phyloP scores from a whole-genome alignment of 2,888 invertebrate species.

The Agrotis clavis region DNA sequence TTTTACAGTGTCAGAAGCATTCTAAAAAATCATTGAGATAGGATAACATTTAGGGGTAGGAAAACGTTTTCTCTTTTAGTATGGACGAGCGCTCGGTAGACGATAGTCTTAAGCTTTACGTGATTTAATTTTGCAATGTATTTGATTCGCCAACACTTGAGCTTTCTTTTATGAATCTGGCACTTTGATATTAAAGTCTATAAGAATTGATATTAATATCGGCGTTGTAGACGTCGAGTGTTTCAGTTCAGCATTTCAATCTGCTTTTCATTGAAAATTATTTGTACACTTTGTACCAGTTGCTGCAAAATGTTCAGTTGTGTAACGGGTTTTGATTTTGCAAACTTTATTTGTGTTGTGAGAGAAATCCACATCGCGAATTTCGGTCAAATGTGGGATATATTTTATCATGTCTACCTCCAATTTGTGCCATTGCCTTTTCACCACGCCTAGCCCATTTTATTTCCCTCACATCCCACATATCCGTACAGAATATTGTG shows the following conservation, averaged over 20 bases:
- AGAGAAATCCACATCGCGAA: background rate
- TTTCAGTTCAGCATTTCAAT: conserved; percentile 33
- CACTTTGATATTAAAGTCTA: conserved; percentile 50
- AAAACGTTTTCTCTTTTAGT: too few relatives aligned
- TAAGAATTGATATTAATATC: conserved; percentile 54
- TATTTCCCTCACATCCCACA: conserved; percentile 49
- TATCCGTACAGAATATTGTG: conserved; percentile 59
- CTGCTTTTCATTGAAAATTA: conserved; percentile 30
- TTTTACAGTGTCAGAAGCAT: too few relatives aligned
- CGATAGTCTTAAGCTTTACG: conserved; percentile 56
- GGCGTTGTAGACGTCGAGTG: conserved; percentile 21
- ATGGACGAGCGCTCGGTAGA: too few relatives aligned
- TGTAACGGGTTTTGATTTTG: conserved; percentile 14
- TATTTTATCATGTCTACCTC: conserved; percentile 26
- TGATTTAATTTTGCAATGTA: conserved; percentile 59
- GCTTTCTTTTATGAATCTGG: conserved; percentile 31
- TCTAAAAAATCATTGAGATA: too few relatives aligned
- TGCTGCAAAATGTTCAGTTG: conserved; percentile 9
- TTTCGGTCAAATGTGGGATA: conserved; percentile 14
- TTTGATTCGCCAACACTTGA: conserved; percentile 45
- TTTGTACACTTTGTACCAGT: conserved; percentile 13
- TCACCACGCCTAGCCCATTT: conserved; percentile 28
- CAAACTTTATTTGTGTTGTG: conserved; percentile 32
- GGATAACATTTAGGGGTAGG: too few relatives aligned
- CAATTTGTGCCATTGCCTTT: conserved; percentile 33